Conservation (phyloP, 2,113 vertebrate genomes). For the Sitta europaea region DNA sequence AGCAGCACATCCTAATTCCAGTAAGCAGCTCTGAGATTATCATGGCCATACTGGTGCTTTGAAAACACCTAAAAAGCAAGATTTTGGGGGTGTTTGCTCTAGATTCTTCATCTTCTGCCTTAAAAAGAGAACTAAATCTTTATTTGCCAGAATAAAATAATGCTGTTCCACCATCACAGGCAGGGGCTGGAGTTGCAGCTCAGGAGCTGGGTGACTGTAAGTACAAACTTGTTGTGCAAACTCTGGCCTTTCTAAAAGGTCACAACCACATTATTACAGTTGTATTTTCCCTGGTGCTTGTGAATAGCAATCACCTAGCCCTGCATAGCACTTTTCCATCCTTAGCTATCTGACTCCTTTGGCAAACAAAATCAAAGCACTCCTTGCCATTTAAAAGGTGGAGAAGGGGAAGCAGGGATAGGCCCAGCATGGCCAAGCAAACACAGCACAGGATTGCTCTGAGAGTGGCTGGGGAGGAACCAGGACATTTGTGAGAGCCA, state of each 20-base stretch:
- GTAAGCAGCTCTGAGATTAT: background rate
- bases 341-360: background rate
- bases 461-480: background rate
- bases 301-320: background rate
- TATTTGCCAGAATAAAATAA: background rate
- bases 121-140: background rate
- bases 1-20: background rate
- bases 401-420: background rate
- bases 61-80: background rate
- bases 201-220: background rate
- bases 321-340: background rate
- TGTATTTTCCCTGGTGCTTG: background rate
- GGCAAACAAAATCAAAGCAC: background rate
- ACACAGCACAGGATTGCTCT: background rate
- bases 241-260: background rate
- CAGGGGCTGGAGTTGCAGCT: background rate
- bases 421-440: background rate
- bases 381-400: background rate
- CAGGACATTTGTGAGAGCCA: background rate
- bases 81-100: background rate
- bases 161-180: background rate
- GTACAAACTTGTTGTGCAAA: background rate
- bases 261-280: background rate
- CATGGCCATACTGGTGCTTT: accelerated
- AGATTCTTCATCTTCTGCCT: background rate